Base-by-base conservation (phyloP, 2,888 invertebrate species). In the Agriopis marginaria region DNA sequence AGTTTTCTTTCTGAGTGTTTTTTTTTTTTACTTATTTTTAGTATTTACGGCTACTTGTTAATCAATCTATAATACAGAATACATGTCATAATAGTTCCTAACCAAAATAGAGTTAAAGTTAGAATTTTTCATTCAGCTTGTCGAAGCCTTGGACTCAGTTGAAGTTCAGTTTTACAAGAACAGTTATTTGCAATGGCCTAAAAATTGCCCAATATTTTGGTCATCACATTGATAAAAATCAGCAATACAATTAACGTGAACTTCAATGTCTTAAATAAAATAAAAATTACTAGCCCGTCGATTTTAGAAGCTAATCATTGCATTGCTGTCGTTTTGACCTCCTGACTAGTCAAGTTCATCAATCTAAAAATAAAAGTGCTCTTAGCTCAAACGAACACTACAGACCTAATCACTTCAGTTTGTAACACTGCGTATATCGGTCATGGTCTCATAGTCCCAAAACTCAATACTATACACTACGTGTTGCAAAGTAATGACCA, bases 401-500 rank as follows among this genome's bases (percentile, higher is more conserved):
- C 44, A 45, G 45, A 58, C 58, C 58, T 45, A 58, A 45, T 45
- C 11, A n/a, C 12, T 56, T 42, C 32, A 44, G 32, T 39, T 12
- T 23, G 39, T 54, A 58, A 58, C 59, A 53, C 47, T 40, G 5
- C 39, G 0, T 44, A 55, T 14, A 49, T 47, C 54, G 54, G 60
- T 49, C 60, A 60, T 39, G 47, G 56, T 40, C 68, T 69, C 71
- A 68, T 66, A 68, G 63, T 66, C 63, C 17, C 42, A 62, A 64
- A 66, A 70, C 39, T 53, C 62, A 42, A 50, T 67, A 23, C 17
- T 23, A 23, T 23, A 70, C 49, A 56, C 23, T 70, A 68, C 59
- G 59, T 71, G 69, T 71, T 71, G 69, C 72, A 67, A 69, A 70
- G 63, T 68, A 74, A 74, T 71, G 66, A 72, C 51, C 42, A 54